phyloP scores from a whole-genome alignment of 1,140 invertebrate genomes.

The Drosophila pseudoananassae region DNA sequence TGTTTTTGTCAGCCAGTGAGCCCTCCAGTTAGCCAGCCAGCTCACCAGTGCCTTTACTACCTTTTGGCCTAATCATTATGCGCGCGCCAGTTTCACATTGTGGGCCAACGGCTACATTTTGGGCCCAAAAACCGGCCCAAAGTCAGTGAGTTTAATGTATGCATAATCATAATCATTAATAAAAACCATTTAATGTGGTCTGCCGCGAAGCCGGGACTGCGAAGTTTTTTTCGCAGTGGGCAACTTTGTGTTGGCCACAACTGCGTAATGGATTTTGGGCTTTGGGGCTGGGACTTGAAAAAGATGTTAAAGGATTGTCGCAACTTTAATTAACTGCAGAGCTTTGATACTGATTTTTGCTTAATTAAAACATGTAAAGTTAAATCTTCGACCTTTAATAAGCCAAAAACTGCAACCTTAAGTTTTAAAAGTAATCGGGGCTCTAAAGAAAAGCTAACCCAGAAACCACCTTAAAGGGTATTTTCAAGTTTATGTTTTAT shows the following conservation, averaged over 20 bases:
- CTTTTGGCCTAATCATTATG: constrained; percentile 58
- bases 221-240: constrained; percentile 5
- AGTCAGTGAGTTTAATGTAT: constrained; percentile 54
- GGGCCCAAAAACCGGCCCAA: constrained; percentile 12
- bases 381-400: no score
- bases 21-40: not conserved
- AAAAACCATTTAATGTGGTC: constrained; percentile 69
- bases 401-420: no score
- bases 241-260: constrained; percentile 7
- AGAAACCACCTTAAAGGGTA: not conserved
- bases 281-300: no score
- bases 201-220: constrained; percentile 38
- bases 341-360: not conserved
- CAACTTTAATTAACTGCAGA: not conserved
- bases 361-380: not conserved
- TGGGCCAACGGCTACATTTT: constrained; percentile 23
- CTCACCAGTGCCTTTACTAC: constrained; percentile 1
- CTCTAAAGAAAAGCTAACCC: not conserved
- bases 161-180: constrained; percentile 76
- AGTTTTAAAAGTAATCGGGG: no score
- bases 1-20: not conserved
- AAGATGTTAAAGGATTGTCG: constrained; percentile 3
- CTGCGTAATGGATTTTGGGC: constrained; percentile 12
- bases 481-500: not conserved
- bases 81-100: constrained; percentile 46